Evolutionary conservation across 2,113 vertebrate genomes (phyloP).

Genomic region (Atrichornis clamosus): DNA sequence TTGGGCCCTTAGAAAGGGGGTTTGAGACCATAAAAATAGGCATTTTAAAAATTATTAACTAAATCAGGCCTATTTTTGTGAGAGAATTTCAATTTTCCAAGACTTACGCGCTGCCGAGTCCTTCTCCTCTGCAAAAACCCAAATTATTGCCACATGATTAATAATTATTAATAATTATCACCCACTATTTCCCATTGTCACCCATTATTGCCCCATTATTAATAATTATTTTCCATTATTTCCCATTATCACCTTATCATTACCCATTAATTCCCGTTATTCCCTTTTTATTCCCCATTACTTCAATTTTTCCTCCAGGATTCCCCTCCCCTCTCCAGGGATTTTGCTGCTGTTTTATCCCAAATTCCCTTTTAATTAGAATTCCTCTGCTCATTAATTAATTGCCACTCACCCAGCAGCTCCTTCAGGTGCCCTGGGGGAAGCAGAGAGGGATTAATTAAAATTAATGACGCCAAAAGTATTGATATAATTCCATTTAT

Average conservation of each 20-base stretch:
- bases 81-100: neutral
- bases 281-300: neutral
- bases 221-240: too few relatives aligned
- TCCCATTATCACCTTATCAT: neutral
- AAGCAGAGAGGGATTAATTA: neutral
- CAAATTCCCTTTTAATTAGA: neutral
- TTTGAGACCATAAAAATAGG: neutral
- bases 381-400: neutral
- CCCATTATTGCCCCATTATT: too few relatives aligned
- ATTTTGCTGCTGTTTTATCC: neutral
- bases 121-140: neutral
- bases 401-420: neutral
- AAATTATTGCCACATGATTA: neutral
- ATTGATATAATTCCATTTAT: neutral
- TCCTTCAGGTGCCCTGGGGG: neutral
- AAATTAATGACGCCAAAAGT: neutral
- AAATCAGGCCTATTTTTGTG: neutral
- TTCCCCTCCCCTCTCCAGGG: neutral
- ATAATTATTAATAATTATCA: too few relatives aligned
- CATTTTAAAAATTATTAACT: neutral
- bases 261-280: neutral
- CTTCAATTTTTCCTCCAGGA: neutral
- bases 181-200: too few relatives aligned
- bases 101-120: neutral
- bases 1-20: too few relatives aligned